Evolutionary conservation across 2,797 vertebrate species (phyloP), one percentile per base, ranked within the genome.

Genomic region (Darevskia nairensis): DNA sequence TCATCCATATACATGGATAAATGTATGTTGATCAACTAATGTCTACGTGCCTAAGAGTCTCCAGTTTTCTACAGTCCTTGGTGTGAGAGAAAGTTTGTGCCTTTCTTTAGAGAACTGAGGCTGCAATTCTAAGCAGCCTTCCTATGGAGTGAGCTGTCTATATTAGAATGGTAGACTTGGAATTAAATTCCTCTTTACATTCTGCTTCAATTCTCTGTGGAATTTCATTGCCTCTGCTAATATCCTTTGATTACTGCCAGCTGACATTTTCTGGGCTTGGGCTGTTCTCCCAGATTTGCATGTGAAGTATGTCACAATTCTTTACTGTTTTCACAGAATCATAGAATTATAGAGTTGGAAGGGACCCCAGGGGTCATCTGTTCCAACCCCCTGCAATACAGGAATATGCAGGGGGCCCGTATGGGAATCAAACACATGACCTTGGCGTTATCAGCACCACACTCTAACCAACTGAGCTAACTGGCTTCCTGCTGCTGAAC

Each of bases 231-330:
- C 77, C 72, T 89, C 61, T 41, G 55, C 82, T 82, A 75, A 81
- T 19, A 39, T 86, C 72, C 87, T 87, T 59, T 21, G 64, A 74
- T 39, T 86, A 85, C 59, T 55, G n/a, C 85, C 46, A 74, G 1
- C 50, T 35, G 80, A 78, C 68, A 87, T 84, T 80, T 17, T 1
- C 68, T 35, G 55, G 72, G 39, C 78, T 85, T 72, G 81, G 81
- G 87, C 88, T 82, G 85, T 13, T 1, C 0, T 39, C 89, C 89
- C 79, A 35, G 89, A 50, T 76, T 80, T 83, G 77, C 76, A 39
- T 5, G 71, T 72, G n/a, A 91, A 84, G 46, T 23, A 32, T 71
- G 64, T 71, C 59, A 74, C 41, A 79, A 25, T 78, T 71, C 75
- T 83, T 55, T 15, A 61, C 68, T 8, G 68, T 86, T 68, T 86